Evolutionary conservation across 92 coral and sea anemone genomes (phyloP).

Genomic region (Porites cylindrica): DNA sequence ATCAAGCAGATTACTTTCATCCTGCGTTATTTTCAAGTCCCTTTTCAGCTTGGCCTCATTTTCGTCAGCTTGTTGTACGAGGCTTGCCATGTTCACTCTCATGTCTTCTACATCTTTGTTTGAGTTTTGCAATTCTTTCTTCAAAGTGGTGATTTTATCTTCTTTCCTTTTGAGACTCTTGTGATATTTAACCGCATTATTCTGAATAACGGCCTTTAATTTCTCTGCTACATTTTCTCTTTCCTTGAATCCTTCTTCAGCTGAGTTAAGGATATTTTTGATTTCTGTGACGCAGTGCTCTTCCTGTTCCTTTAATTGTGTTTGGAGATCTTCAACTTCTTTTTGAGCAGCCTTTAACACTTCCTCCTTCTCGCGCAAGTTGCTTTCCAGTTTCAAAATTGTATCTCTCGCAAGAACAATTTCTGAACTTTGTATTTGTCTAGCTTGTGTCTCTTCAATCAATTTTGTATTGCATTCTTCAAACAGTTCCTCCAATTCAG

Average conservation of each 20-base stretch:
- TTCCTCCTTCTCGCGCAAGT: slow-evolving; percentile 2
- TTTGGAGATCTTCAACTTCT: slow-evolving; percentile 28
- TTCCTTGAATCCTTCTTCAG: slow-evolving; percentile 63
- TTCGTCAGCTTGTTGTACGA: slow-evolving; percentile 35
- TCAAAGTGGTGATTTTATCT: slow-evolving; percentile 52
- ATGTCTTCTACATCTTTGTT: slow-evolving; percentile 40
- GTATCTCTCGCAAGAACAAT: background rate
- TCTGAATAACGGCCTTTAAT: slow-evolving; percentile 56
- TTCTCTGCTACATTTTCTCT: slow-evolving; percentile 64
- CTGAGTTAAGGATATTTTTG: slow-evolving; percentile 33
- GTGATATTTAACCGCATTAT: slow-evolving; percentile 55
- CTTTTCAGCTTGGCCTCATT: slow-evolving; percentile 34
- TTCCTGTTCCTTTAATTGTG: slow-evolving; percentile 25
- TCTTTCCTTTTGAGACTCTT: slow-evolving; percentile 59
- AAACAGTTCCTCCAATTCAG: background rate
- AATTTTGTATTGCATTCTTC: slow-evolving; percentile 14
- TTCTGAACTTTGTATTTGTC: background rate
- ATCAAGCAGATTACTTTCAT: slow-evolving; percentile 15
- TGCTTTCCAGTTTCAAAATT: slow-evolving; percentile 15
- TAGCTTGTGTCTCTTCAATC: background rate
- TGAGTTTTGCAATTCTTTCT: slow-evolving; percentile 30
- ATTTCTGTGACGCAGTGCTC: slow-evolving; percentile 47
- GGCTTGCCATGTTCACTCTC: slow-evolving; percentile 21
- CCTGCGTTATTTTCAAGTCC: background rate
- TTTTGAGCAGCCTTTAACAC: slow-evolving; percentile 1